Conservation (phyloP, 2,888 invertebrate genomes). For the Sarcophaga subvicina region DNA sequence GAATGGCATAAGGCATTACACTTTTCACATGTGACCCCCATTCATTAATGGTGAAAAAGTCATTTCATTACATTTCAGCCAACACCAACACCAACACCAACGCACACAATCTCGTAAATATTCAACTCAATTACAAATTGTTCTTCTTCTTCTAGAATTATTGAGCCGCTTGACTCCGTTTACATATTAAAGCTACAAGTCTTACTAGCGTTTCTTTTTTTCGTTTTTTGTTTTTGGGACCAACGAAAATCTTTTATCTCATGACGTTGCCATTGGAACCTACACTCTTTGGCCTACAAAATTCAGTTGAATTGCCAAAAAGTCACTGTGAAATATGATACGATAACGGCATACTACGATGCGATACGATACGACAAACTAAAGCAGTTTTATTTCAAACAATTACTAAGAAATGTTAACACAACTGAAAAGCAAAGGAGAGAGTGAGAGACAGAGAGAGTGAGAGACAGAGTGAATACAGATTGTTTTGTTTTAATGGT, state of each 20-base stretch:
- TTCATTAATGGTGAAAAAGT: background rate
- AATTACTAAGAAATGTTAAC: constrained; percentile 14
- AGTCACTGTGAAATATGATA: constrained; percentile 57
- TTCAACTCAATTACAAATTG: background rate
- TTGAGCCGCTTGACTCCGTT: background rate
- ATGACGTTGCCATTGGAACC: background rate
- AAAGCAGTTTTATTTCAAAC: background rate
- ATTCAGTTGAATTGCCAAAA: constrained; percentile 40
- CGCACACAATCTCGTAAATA: background rate
- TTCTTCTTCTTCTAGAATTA: background rate
- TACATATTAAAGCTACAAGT: background rate
- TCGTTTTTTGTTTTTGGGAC: too few relatives aligned
- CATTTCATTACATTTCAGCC: background rate
- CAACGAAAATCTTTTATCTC: background rate
- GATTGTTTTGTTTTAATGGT: background rate
- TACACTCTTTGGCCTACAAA: background rate
- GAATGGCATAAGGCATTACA: background rate
- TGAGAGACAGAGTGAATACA: background rate
- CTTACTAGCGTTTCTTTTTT: too few relatives aligned
- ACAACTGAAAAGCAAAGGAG: background rate
- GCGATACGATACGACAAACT: background rate
- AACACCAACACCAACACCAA: background rate
- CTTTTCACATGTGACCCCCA: background rate
- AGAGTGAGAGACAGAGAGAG: background rate
- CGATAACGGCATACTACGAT: background rate